Evolutionary conservation across 2,113 vertebrate species (phyloP).

Genomic region (Montifringilla adamsi): DNA sequence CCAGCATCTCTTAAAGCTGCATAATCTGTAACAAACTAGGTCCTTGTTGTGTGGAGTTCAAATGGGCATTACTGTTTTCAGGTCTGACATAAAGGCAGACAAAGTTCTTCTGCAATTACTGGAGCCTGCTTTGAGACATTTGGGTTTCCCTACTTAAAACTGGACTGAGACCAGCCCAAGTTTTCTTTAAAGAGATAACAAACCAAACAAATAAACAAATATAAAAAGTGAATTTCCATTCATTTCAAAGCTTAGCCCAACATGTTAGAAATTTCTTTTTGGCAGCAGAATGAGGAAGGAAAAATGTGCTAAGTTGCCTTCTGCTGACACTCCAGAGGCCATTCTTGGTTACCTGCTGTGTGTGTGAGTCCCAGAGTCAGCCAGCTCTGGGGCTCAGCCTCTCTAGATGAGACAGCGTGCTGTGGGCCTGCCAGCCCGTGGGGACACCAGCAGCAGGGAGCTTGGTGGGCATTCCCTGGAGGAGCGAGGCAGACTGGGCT

Average conservation of each 20-base stretch:
- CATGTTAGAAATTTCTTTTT: not conserved
- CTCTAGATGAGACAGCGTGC: not conserved
- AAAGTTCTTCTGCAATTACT: not conserved
- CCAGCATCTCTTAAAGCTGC: not conserved
- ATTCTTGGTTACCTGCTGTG: not conserved
- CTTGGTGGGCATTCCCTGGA: not conserved
- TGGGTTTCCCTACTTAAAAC: not conserved
- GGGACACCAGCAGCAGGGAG: not conserved
- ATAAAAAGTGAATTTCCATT: not conserved
- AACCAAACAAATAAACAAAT: not conserved
- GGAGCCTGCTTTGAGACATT: not conserved
- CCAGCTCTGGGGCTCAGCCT: conserved; percentile 51
- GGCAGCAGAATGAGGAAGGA: not conserved
- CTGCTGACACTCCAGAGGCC: not conserved
- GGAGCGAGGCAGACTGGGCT: not conserved
- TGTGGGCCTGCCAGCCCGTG: conserved; percentile 76
- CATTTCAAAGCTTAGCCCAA: not conserved
- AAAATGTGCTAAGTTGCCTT: not conserved
- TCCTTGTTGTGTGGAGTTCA: not conserved
- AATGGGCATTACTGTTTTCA: not conserved
- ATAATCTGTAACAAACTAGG: not conserved
- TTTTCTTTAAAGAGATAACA: not conserved
- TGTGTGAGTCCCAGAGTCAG: conserved; percentile 43
- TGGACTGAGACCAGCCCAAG: not conserved
- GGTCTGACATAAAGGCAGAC: not conserved